These are phyloP conservation scores for Halcyon chelicuti DNA, from an alignment of 2,797 vertebrate genomes.

Conservation along the genomic window DNA sequence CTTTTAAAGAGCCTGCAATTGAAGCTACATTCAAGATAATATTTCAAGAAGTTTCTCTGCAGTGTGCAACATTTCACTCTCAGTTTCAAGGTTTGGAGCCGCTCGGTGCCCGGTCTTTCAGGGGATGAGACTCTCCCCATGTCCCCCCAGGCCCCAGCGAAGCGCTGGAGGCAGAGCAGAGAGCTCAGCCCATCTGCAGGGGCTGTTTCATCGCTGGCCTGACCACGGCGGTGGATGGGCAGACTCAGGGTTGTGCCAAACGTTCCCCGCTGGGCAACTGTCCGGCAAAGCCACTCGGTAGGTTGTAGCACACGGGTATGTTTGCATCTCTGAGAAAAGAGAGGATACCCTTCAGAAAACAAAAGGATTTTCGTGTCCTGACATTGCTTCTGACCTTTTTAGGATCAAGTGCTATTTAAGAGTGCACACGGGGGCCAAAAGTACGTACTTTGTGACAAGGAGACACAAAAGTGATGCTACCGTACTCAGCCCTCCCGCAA, in stretches of 20 bases:
- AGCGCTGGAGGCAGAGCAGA: background rate
- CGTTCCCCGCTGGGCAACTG: background rate
- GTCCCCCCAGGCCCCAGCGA: background rate
- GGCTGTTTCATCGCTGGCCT: background rate
- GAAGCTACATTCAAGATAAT: background rate
- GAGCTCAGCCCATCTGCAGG: background rate
- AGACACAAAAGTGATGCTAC: background rate
- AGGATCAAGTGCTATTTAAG: rapidly evolving
- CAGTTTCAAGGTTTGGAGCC: background rate
- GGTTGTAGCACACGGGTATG: background rate
- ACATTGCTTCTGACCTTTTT: background rate
- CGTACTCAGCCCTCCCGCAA: background rate
- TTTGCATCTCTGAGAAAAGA: background rate
- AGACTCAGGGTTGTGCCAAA: background rate
- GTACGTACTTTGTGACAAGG: background rate
- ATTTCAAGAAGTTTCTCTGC: background rate
- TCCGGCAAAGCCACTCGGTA: background rate
- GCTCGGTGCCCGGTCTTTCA: background rate
- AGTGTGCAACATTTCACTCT: background rate
- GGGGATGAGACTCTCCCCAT: background rate
- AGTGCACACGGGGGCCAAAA: background rate
- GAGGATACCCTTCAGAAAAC: background rate
- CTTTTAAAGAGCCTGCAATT: background rate
- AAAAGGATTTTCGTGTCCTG: background rate
- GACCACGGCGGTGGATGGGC: background rate